Conservation (phyloP, 2,888 invertebrate species). For the Hydrotaea diabolus region DNA sequence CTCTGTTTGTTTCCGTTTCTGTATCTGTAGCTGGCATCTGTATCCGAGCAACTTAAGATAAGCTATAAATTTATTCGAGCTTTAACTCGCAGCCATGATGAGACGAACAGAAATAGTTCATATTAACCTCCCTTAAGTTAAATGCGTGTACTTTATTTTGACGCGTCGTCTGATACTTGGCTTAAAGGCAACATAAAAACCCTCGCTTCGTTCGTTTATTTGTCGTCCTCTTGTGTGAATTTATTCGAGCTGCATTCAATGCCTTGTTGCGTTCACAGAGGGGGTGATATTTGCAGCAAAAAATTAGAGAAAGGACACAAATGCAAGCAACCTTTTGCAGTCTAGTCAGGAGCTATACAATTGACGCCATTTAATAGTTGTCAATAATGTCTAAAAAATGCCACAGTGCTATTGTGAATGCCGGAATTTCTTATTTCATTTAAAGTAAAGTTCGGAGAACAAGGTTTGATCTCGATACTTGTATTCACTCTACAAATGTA, state of each 20-base stretch:
- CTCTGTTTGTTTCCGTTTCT: neutral
- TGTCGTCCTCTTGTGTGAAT: neutral
- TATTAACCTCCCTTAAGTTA: neutral
- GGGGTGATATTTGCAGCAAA: neutral
- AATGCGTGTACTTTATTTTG: conserved; percentile 3
- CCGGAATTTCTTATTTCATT: neutral
- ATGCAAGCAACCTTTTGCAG: neutral
- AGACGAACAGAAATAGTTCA: neutral
- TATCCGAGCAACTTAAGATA: conserved; percentile 40
- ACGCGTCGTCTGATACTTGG: conserved; percentile 21
- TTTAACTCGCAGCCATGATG: neutral
- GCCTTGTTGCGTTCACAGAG: too few species aligned
- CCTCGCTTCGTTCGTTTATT: neutral
- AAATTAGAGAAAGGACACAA: neutral
- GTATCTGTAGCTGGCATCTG: neutral
- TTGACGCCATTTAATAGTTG: conserved; percentile 23
- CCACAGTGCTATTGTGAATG: neutral
- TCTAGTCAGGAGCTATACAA: neutral
- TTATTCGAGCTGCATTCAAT: neutral
- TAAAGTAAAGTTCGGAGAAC: neutral
- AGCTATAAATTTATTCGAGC: conserved; percentile 51
- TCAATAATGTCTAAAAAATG: neutral
- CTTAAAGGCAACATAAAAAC: conserved; percentile 24
- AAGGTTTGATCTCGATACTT: too few species aligned
- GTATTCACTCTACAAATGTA: too few species aligned